These are phyloP conservation scores for Dolichoris vasculosae DNA, from an alignment of 1,140 invertebrate genomes.

Conservation along the genomic window DNA sequence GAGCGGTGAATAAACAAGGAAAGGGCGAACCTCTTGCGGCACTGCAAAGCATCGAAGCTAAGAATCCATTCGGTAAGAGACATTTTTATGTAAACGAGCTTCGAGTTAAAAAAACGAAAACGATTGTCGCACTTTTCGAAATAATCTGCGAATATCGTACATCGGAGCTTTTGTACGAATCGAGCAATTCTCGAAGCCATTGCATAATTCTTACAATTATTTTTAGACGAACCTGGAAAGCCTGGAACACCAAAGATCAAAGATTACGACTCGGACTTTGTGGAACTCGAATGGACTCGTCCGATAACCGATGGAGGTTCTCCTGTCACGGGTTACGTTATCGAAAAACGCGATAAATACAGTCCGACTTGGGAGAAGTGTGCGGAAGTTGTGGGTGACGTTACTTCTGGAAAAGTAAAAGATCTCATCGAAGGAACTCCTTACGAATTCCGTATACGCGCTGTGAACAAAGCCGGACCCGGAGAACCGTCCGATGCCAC, in stretches of 20 bases:
- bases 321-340: constrained; percentile 93
- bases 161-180: neutral
- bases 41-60: constrained; percentile 93
- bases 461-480: constrained; percentile 95
- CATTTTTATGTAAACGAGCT: too few relatives aligned
- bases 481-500: constrained; percentile 93
- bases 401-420: constrained; percentile 87
- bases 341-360: constrained; percentile 97
- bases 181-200: neutral
- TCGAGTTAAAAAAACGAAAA: too few relatives aligned
- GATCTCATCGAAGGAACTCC: constrained; percentile 92
- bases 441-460: constrained; percentile 95
- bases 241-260: constrained; percentile 91
- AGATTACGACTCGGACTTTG: constrained; percentile 95
- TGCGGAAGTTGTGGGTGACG: constrained; percentile 88
- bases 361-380: constrained; percentile 91
- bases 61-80: constrained; percentile 98
- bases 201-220: neutral
- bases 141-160: too few relatives aligned
- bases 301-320: constrained; percentile 91
- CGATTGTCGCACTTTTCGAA: too few relatives aligned
- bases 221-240: constrained; percentile 84
- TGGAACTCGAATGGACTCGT: constrained; percentile 94
- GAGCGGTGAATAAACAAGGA: constrained; percentile 96
- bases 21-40: constrained; percentile 95